Percentiles rank a stretch among this genome's conserved stretches.
Conservation (phyloP, 2,797 vertebrate species). For the Poecilia wingei region DNA sequence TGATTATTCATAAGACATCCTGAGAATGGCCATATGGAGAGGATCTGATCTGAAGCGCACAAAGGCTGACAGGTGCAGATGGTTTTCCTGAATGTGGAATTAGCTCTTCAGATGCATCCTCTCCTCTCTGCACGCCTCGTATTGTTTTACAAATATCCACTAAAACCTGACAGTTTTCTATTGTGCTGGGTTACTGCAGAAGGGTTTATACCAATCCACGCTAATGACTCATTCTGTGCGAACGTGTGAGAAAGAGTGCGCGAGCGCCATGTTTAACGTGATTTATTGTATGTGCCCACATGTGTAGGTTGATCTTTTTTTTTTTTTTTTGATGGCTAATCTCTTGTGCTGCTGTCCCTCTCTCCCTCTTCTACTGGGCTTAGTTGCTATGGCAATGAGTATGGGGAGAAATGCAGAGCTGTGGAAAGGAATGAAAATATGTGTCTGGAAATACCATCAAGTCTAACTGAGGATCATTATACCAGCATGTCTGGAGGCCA, state of each 20-base stretch:
- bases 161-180: conserved; percentile 9
- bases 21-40: conserved; percentile 35
- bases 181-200: conserved; percentile 13
- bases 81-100: conserved; percentile 56
- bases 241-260: conserved; percentile 1
- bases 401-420: conserved; percentile 63
- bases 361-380: conserved; percentile 69
- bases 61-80: conserved; percentile 63
- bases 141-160: conserved; percentile 53
- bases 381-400: conserved; percentile 82
- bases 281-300: conserved; percentile 23
- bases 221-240: conserved; percentile 4
- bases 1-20: conserved; percentile 41
- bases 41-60: conserved; percentile 41
- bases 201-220: conserved; percentile 30
- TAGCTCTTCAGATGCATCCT: conserved; percentile 44
- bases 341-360: conserved; percentile 70
- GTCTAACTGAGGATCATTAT: conserved; percentile 53
- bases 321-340: conserved; percentile 64
- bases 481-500: conserved; percentile 36
- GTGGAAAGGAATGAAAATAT: conserved; percentile 73
- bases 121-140: conserved; percentile 32
- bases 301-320: conserved; percentile 54
- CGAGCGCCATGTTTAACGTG: conserved; percentile 2
- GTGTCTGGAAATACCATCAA: conserved; percentile 72